Evolutionary conservation across 2,113 vertebrate genomes (phyloP), one percentile per base, ranked within the genome.

Genomic region (Aspidoscelis tigris): DNA sequence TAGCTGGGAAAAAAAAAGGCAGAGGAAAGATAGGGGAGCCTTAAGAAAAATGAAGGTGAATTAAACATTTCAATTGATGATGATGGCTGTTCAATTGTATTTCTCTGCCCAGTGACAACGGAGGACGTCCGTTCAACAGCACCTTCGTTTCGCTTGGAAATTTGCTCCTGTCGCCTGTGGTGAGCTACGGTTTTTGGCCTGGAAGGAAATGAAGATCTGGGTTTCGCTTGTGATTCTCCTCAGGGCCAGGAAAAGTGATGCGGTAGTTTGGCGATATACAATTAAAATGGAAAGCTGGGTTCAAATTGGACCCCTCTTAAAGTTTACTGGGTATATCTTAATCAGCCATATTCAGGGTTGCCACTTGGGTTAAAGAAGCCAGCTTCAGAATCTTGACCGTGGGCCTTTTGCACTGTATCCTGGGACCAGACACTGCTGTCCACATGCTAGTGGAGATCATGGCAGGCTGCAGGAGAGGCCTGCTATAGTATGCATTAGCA

Each of bases 21-120:
- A 14, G 20, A 39, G 61, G 7, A 21, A 74, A 21, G 21, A 89
- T 88, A 84, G 84, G 83, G 14, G 91, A 91, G 81, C 79, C 61
- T 89, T 85, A 92, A 16, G 58, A 44, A 78, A 84, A 77, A 84
- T 65, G n/a, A 91, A 94, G 86, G 85, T 75, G 39, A 87, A 86
- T 90, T 89, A 93, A 93, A 91, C 92, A 26, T 84, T 84, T 90
- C 83, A 90, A 81, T 91, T 93, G 88, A 90, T 89, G 90, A 82
- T 64, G 85, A 83, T 89, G 58, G 85, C 87, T 89, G 91, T 86
- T 87, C 80, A 0, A 47, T 64, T 76, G 78, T 84, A 88, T 90
- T 89, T 90, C 11, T 50, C 90, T 90, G 72, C 89, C 86, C 91
- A 80, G 86, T 87, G 85, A 88, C 89, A 91, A 91, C 58, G 77